Evolutionary conservation across 2,113 vertebrate species (phyloP), one percentile per base, ranked within the genome.

Genomic region (Phalacrocorax brasilianus): DNA sequence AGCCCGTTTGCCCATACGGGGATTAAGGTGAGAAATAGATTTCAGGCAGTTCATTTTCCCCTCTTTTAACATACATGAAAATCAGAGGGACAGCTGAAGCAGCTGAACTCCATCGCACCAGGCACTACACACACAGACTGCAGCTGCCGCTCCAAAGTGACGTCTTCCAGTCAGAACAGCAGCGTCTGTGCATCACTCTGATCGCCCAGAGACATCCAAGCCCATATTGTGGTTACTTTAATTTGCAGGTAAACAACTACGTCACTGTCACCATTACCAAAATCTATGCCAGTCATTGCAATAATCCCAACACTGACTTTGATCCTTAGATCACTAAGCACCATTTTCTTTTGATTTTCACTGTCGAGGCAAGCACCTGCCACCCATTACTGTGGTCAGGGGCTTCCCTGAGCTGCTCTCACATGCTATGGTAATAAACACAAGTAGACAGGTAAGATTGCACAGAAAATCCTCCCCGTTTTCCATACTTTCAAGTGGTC

Each of bases 71-170:
- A 27, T 1, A 59, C 2, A 9, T 7, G 26, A 61, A 56, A 87
- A 65, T 40, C 14, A 75, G 58, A 82, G 21, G 45, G 35, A 63
- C 8, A 40, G 38, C 55, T 8, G 7, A 42, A 77, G 45, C 56
- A 32, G 1, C 16, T 7, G 1, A 84, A 26, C 42, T 14, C 42
- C 35, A 6, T 4, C 0, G 0, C 58, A 63, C 5, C 0, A 1
- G 12, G 20, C 26, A 19, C 56, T 19, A 9, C 1, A 2, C 16
- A 49, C 82, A 27, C 19, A 84, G 38, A 38, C 3, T 3, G 68
- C 40, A 72, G 62, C 62, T 85, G 53, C 65, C 55, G 52, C 33
- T 93, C 56, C 58, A 28, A 16, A 40, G 73, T 53, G 53, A 61
- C 49, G 49, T 15, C 21, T 20, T 63, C 56, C 49, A 73, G 33